Base-by-base conservation (phyloP, 2,888 invertebrate genomes). In the Myopa testacea region DNA sequence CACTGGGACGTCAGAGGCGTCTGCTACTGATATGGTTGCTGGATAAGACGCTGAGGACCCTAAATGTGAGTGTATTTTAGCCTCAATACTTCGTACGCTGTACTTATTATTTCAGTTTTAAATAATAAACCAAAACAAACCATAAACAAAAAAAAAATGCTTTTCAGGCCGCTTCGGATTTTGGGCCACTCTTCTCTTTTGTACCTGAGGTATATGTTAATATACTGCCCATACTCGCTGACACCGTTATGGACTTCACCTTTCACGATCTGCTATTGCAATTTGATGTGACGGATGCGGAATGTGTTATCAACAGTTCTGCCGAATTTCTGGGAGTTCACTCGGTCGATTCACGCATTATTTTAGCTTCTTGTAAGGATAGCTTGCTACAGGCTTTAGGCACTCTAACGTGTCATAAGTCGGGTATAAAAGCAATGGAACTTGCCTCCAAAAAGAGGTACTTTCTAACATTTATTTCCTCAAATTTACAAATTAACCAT, bases 361-460 rank as follows among this genome's bases (percentile, higher is more conserved):
- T 95, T 1, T 89, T 93, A 81, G 93, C 93, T 52, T 94, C 94
- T 81, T 93, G 94, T 1, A 93, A 95, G 79, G 96, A 95, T 83
- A 93, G 93, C 0, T 86, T 96, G 19, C 92, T 95, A 1, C 93
- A 95, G 85, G 94, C 94, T 0, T 87, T 96, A 71, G 95, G 95
- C 0, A 93, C 94, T 0, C 93, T 95, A 80, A 94, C 94, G 4
- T 95, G 95, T 45, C 94, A 93, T 86, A 92, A 93, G 0, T 87
- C 91, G 4, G 95, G 95, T 1, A 92, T 96, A 84, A 90, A 92
- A 67, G 93, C 94, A 0, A 90, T 96, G 7, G 96, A 96, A 85
- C 91, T 90, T 78, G 92, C 94, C 26, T 92, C 94, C 3, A 86
- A 83, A 78, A 84, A 82, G 78, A 84, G 85, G 84, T 84, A 3